These are phyloP conservation scores for Platyura marginata DNA, from an alignment of 1,140 invertebrate genomes.

Conservation along the genomic window DNA sequence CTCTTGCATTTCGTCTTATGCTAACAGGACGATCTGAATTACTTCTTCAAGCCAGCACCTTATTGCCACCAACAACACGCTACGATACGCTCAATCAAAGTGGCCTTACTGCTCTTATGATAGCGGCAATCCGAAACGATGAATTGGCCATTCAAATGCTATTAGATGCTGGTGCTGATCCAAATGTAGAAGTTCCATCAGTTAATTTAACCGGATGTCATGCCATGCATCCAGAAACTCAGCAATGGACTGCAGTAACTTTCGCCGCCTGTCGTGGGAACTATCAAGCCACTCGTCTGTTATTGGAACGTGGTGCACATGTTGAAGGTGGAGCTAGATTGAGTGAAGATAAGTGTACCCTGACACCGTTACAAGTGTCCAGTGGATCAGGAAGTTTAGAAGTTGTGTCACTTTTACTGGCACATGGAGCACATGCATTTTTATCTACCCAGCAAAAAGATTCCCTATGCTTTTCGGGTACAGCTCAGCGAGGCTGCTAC, in stretches of 20 bases:
- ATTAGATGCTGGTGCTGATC: slow-evolving; percentile 58
- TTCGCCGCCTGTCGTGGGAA: slow-evolving; percentile 44
- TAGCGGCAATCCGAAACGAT: slow-evolving; percentile 59
- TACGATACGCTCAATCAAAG: slow-evolving; percentile 57
- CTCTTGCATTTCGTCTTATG: slow-evolving; percentile 64
- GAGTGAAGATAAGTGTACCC: slow-evolving; percentile 65
- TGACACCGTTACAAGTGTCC: slow-evolving; percentile 72
- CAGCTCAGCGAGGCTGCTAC: slow-evolving; percentile 65
- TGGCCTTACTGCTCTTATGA: slow-evolving; percentile 65
- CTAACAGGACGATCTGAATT: slow-evolving; percentile 55
- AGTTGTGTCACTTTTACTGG: slow-evolving; percentile 56
- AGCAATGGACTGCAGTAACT: slow-evolving; percentile 60
- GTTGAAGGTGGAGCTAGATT: slow-evolving; percentile 67
- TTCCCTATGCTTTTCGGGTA: slow-evolving; percentile 63
- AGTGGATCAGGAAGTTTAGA: slow-evolving; percentile 64
- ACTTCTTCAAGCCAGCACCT: slow-evolving; percentile 51
- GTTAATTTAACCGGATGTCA: slow-evolving; percentile 17
- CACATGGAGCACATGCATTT: slow-evolving; percentile 72
- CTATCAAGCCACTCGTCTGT: slow-evolving; percentile 31
- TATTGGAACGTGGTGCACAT: slow-evolving; percentile 59
- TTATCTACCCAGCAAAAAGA: slow-evolving; percentile 67
- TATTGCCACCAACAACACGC: slow-evolving; percentile 51
- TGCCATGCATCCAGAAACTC: slow-evolving; percentile 45
- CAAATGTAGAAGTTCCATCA: slow-evolving; percentile 47
- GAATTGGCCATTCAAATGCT: slow-evolving; percentile 50